phyloP scores from a whole-genome alignment of 2,888 invertebrate genomes.

The Lasioglossum leucozonium region DNA sequence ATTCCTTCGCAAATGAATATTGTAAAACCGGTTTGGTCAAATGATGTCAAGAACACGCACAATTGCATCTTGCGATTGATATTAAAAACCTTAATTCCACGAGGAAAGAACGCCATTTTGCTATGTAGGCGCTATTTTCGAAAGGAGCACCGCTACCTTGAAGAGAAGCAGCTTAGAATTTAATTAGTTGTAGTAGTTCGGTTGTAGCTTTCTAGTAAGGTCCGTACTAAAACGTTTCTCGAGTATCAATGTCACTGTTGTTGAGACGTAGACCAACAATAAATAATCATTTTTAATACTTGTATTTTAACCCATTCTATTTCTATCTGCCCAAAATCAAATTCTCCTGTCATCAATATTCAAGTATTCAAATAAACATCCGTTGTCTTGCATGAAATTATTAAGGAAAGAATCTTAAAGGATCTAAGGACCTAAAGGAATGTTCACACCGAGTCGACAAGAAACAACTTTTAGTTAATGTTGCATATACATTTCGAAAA shows the following conservation, averaged over 20 bases:
- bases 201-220: not conserved
- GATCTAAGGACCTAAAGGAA: too few relatives aligned
- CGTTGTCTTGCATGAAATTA: too few relatives aligned
- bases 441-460: too few relatives aligned
- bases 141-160: not conserved
- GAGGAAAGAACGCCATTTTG: not conserved
- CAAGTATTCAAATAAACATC: too few relatives aligned
- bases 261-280: not conserved
- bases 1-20: constrained; percentile 31
- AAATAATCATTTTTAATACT: not conserved
- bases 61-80: constrained; percentile 27
- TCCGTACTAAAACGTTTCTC: not conserved
- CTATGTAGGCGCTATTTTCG: not conserved
- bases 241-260: too few relatives aligned
- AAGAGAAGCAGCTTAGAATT: not conserved
- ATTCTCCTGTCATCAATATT: too few relatives aligned
- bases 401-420: too few relatives aligned
- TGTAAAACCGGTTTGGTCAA: constrained; percentile 39
- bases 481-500: too few relatives aligned
- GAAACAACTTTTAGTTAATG: too few relatives aligned
- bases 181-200: not conserved
- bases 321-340: too few relatives aligned
- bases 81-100: constrained; percentile 23
- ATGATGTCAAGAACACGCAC: constrained; percentile 38
- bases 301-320: too few relatives aligned